Conservation (phyloP, 2,888 invertebrate species). For the Nymphalis c-album region DNA sequence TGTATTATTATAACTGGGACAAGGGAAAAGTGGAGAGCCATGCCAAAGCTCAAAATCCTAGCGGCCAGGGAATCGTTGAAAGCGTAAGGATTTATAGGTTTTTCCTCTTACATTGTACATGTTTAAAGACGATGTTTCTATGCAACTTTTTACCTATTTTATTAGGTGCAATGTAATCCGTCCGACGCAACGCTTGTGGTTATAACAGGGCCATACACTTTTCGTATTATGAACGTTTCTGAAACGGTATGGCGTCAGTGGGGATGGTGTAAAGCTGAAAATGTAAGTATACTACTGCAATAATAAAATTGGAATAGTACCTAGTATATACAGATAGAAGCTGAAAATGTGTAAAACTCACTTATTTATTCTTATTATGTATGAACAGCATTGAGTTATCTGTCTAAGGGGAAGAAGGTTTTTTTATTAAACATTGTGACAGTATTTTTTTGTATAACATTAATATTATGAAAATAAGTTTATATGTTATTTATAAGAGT, state of each 20-base stretch:
- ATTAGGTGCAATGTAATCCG: constrained; percentile 88
- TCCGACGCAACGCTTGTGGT: constrained; percentile 88
- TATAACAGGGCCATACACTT: constrained; percentile 83
- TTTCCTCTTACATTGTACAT: neutral
- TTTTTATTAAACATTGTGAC: no score
- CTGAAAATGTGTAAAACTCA: no score
- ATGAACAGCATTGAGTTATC: no score
- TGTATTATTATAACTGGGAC: constrained; percentile 91
- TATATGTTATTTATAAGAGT: no score
- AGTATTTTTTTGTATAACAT: no score
- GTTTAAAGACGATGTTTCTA: neutral
- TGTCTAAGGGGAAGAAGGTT: no score
- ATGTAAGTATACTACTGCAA: constrained; percentile 53
- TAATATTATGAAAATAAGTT: no score
- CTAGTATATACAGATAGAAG: no score
- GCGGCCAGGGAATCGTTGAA: constrained; percentile 84
- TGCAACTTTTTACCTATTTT: constrained; percentile 26
- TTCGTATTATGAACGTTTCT: constrained; percentile 88
- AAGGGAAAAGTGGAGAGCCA: constrained; percentile 90
- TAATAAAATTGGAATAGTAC: no score
- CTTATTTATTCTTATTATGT: no score
- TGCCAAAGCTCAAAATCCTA: constrained; percentile 86
- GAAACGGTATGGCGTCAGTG: constrained; percentile 91
- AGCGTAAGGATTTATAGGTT: constrained; percentile 51
- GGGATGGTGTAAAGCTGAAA: constrained; percentile 91